Evolutionary conservation across 2,797 vertebrate species (phyloP).

Genomic region (Rhinogobio ventralis): DNA sequence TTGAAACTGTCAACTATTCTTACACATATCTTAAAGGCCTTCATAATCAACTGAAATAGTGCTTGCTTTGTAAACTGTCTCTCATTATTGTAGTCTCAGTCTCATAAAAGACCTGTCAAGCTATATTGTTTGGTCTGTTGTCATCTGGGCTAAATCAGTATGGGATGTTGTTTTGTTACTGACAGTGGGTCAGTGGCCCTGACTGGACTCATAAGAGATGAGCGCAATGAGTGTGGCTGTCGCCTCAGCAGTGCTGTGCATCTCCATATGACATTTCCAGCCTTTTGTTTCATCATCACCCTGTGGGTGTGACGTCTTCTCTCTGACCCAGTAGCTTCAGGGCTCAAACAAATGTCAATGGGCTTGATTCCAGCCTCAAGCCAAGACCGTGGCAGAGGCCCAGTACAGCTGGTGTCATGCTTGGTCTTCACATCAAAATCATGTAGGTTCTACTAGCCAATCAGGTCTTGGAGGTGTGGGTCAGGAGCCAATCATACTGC

Average conservation of each 20-base stretch:
- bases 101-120: slow-evolving; percentile 11
- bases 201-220: slow-evolving; percentile 13
- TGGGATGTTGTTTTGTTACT: slow-evolving; percentile 23
- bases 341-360: slow-evolving; percentile 56
- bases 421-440: slow-evolving; percentile 8
- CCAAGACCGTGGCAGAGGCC: slow-evolving; percentile 20
- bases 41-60: background rate
- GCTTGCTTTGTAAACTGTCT: background rate
- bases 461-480: background rate
- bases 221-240: background rate
- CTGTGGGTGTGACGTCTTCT: slow-evolving; percentile 46
- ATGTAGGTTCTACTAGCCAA: slow-evolving; percentile 5
- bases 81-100: background rate
- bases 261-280: slow-evolving; percentile 57
- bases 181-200: slow-evolving; percentile 4
- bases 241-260: background rate
- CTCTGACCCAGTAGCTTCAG: slow-evolving; percentile 44
- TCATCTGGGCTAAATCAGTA: slow-evolving; percentile 32
- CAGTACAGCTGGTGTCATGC: background rate
- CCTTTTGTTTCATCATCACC: slow-evolving; percentile 53
- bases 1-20: slow-evolving; percentile 10
- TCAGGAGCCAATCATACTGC: slow-evolving; percentile 4
- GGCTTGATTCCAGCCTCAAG: slow-evolving; percentile 37
- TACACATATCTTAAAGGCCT: background rate
- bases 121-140: background rate